Conservation (phyloP, 2,888 invertebrate species). For the Gibbula magus region DNA sequence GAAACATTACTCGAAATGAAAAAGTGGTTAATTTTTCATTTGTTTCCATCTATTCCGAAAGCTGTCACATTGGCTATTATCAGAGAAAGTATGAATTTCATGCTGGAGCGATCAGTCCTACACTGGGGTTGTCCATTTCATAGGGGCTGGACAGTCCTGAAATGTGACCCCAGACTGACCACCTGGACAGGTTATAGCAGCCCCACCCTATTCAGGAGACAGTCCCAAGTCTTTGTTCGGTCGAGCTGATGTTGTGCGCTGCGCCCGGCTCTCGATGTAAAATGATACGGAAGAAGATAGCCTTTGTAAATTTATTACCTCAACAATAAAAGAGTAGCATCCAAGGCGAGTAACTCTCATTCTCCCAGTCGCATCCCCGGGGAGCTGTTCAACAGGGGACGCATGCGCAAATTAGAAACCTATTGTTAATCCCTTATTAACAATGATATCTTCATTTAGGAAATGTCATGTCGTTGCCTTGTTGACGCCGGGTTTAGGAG, state of each 20-base stretch:
- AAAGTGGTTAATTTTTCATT: constrained; percentile 16
- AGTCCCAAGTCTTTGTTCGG: neutral
- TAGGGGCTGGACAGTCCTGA: constrained; percentile 2
- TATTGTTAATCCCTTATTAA: constrained; percentile 7
- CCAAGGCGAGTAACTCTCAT: neutral
- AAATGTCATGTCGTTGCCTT: neutral
- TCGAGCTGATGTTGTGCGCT: neutral
- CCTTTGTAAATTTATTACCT: neutral
- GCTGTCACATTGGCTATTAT: neutral
- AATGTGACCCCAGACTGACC: neutral
- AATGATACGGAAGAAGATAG: neutral
- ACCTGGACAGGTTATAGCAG: neutral
- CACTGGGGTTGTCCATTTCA: neutral
- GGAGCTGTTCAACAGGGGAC: neutral
- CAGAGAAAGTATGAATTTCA: constrained; percentile 1
- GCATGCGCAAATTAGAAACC: neutral
- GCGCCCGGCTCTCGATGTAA: neutral
- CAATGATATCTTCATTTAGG: neutral
- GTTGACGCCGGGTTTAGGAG: too few relatives aligned
- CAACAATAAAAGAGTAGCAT: neutral
- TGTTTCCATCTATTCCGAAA: neutral
- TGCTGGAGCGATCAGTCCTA: neutral
- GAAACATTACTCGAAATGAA: constrained; percentile 1
- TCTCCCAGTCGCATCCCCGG: neutral
- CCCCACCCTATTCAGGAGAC: neutral